These are phyloP conservation scores for Nymphalis io DNA, from an alignment of 1,140 invertebrate species.

Conservation along the genomic window DNA sequence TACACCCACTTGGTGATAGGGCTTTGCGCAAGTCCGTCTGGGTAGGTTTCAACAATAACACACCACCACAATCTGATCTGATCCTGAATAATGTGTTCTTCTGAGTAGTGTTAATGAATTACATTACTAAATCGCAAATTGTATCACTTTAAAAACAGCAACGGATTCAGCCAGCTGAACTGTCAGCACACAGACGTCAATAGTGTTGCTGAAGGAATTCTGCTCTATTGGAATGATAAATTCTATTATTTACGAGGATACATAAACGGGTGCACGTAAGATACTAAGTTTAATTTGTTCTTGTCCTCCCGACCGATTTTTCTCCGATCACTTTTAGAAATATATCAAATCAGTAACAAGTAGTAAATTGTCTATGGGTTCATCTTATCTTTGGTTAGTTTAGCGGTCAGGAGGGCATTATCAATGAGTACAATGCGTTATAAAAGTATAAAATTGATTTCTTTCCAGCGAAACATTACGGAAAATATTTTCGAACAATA, in stretches of 20 bases:
- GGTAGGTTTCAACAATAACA: too few relatives aligned
- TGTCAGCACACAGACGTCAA: slow-evolving; percentile 45
- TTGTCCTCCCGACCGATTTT: background rate
- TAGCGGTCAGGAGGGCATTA: too few relatives aligned
- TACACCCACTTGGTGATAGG: too few relatives aligned
- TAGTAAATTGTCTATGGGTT: too few relatives aligned
- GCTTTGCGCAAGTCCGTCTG: too few relatives aligned
- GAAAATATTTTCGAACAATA: slow-evolving; percentile 39
- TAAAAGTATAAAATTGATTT: background rate
- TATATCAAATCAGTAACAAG: too few relatives aligned
- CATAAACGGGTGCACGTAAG: slow-evolving; percentile 3
- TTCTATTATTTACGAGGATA: slow-evolving; percentile 50
- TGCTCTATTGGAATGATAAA: slow-evolving; percentile 42
- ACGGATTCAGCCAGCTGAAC: slow-evolving; percentile 61
- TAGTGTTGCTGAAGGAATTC: slow-evolving; percentile 46
- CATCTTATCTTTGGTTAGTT: too few relatives aligned
- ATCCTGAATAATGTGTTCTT: too few relatives aligned
- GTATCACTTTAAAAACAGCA: slow-evolving; percentile 37
- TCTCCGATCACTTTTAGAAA: too few relatives aligned
- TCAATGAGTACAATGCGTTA: background rate
- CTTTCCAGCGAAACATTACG: slow-evolving; percentile 41
- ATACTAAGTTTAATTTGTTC: background rate
- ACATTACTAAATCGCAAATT: too few relatives aligned
- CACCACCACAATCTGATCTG: too few relatives aligned
- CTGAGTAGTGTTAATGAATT: too few relatives aligned